phyloP scores from a whole-genome alignment of 2,888 invertebrate species.

The Yponomeuta malinellus region DNA sequence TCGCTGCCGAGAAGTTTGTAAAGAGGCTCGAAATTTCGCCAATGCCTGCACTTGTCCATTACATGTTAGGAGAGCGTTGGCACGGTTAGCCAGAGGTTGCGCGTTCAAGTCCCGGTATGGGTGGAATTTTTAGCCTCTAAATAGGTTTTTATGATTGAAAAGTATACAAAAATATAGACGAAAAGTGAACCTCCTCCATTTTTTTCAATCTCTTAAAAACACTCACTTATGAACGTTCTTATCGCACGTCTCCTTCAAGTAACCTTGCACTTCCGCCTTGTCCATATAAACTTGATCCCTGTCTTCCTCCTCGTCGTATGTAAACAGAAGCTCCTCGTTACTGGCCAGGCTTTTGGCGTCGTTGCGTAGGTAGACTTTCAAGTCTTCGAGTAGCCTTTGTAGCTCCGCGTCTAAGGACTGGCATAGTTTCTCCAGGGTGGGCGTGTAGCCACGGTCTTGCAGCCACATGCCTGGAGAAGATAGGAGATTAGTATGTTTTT shows the following conservation, averaged over 20 bases:
- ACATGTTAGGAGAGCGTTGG: no score
- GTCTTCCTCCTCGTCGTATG: slow-evolving; percentile 58
- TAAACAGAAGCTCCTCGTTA: slow-evolving; percentile 37
- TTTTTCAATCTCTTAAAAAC: no score
- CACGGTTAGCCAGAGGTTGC: no score
- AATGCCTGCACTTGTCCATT: no score
- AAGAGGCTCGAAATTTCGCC: no score
- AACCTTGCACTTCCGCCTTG: slow-evolving; percentile 63
- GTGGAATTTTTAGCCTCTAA: no score
- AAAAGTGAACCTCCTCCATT: no score
- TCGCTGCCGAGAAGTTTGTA: no score
- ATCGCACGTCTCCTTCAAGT: slow-evolving; percentile 68
- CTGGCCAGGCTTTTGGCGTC: slow-evolving; percentile 44
- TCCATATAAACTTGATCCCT: slow-evolving; percentile 60
- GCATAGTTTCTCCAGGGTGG: slow-evolving; percentile 82
- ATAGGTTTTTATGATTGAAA: no score
- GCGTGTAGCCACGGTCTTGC: slow-evolving; percentile 88
- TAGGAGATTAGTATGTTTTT: background rate
- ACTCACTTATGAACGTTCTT: slow-evolving; percentile 62
- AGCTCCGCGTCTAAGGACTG: slow-evolving; percentile 78
- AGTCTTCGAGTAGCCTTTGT: slow-evolving; percentile 79
- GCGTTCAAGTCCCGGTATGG: no score
- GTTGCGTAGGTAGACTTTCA: slow-evolving; percentile 80
- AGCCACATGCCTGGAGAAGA: slow-evolving; percentile 74
- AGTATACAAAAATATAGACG: no score